Percentiles rank a stretch among this genome's conserved stretches.
Conservation (phyloP, 2,797 vertebrate genomes). For the Lepilemur ruficaudatus region DNA sequence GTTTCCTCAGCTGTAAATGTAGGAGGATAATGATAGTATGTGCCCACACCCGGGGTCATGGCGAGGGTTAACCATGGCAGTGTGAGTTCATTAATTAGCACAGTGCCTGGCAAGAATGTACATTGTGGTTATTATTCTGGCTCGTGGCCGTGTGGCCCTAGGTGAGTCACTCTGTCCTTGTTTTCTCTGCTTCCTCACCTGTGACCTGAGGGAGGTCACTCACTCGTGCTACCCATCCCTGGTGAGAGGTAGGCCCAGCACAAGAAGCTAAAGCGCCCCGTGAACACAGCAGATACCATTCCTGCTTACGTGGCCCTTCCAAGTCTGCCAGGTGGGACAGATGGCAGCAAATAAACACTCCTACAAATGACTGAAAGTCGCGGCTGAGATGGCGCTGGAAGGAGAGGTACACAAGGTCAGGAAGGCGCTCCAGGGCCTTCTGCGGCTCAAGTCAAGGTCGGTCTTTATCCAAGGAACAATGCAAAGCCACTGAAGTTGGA, state of each 20-base stretch:
- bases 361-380: neutral
- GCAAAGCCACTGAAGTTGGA: neutral
- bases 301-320: neutral
- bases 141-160: neutral
- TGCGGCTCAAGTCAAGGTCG: neutral
- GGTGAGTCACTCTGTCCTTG: neutral
- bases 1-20: neutral
- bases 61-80: neutral
- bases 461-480: neutral
- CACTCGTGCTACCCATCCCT: neutral
- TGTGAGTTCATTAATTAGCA: too few species aligned
- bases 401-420: accelerated
- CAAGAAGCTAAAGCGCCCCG: accelerated
- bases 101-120: accelerated
- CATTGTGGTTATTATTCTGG: too few species aligned
- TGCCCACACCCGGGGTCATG: accelerated
- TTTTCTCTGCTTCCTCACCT: neutral
- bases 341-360: neutral
- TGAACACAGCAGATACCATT: neutral
- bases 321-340: neutral
- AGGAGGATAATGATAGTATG: accelerated
- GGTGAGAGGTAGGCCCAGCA: neutral
- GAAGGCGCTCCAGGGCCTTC: accelerated
- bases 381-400: neutral
- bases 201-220: neutral